Conservation (phyloP, 2,888 invertebrate genomes). For the Crioceris asparagi region DNA sequence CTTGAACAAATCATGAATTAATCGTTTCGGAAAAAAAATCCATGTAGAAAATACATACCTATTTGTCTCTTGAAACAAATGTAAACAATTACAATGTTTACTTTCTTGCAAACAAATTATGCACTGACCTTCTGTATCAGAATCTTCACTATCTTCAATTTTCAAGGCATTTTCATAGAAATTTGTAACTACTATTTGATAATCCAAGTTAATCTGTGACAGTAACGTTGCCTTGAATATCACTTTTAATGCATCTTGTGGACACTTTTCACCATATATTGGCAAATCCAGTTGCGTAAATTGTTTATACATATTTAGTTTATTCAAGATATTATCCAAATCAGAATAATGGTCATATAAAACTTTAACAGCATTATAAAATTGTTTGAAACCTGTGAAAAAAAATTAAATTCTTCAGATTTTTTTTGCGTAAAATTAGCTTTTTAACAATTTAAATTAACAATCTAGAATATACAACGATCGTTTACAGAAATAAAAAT, state of each 20-base stretch:
- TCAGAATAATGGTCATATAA: conserved; percentile 47
- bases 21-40: background rate
- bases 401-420: too few species aligned
- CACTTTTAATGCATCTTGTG: conserved; percentile 50
- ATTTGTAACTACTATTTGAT: conserved; percentile 56
- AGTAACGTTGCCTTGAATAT: conserved; percentile 54
- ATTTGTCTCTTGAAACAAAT: conserved; percentile 68
- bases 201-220: conserved; percentile 59
- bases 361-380: conserved; percentile 55
- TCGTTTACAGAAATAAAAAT: too few species aligned
- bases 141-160: conserved; percentile 28
- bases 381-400: conserved; percentile 54
- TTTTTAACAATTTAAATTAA: too few species aligned
- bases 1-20: conserved; percentile 36
- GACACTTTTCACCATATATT: conserved; percentile 45
- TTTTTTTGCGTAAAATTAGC: too few species aligned
- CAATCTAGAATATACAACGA: too few species aligned
- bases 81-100: conserved; percentile 46
- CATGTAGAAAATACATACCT: conserved; percentile 41
- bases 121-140: conserved; percentile 45
- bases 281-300: conserved; percentile 39
- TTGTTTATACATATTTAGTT: conserved; percentile 44
- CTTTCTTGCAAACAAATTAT: conserved; percentile 59
- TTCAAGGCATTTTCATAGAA: conserved; percentile 70
- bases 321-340: conserved; percentile 45